These are phyloP conservation scores for Podarcis siculus DNA, from an alignment of 2,797 vertebrate genomes.

Conservation along the genomic window DNA sequence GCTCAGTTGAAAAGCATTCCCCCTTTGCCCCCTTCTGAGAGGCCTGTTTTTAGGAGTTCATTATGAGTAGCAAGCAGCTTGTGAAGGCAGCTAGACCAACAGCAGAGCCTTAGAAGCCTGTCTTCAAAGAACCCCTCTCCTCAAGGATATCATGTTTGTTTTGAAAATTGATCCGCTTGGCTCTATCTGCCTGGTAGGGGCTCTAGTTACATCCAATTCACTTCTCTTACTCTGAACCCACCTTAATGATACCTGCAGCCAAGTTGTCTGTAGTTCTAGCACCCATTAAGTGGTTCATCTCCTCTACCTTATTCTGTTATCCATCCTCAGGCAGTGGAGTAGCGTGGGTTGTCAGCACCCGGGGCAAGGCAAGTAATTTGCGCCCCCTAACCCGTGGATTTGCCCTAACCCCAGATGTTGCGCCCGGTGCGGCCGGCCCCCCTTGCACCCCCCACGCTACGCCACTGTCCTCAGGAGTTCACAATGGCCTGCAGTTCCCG, in stretches of 20 bases:
- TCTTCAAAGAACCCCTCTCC: not conserved
- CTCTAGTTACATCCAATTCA: not conserved
- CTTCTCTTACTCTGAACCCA: not conserved
- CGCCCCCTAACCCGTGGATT: no score
- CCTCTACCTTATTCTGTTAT: rapidly evolving
- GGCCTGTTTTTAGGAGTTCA: not conserved
- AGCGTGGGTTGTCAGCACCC: no score
- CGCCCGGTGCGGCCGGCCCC: no score
- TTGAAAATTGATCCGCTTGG: not conserved
- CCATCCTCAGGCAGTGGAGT: not conserved
- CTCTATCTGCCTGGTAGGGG: not conserved
- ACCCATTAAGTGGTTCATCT: rapidly evolving
- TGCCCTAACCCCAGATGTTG: no score
- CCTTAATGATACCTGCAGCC: not conserved
- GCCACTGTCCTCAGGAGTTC: not conserved
- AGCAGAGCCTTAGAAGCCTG: not conserved
- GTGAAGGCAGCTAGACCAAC: not conserved
- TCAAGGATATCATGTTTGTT: not conserved
- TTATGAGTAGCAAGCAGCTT: not conserved
- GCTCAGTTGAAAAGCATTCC: not conserved
- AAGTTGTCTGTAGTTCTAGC: not conserved
- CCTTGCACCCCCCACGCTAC: no score
- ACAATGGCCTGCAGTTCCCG: not conserved
- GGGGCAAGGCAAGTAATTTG: no score
- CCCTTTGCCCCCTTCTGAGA: not conserved